Percentiles rank a stretch among this genome's conserved stretches.
Conservation (phyloP, 2,113 vertebrate genomes). For the Carassius auratus region DNA sequence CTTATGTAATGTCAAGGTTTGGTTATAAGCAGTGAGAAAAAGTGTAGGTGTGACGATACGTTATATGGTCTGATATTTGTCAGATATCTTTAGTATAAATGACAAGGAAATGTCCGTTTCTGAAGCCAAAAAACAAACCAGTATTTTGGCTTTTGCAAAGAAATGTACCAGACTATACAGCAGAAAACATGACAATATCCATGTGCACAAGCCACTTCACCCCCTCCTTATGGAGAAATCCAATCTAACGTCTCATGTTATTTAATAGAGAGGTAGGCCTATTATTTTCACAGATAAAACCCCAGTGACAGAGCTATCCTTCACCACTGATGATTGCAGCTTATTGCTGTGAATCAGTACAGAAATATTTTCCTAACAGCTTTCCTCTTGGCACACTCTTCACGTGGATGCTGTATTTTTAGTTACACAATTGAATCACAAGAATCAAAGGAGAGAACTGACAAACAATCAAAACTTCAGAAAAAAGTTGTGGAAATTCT, state of each 20-base stretch:
- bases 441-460: slow-evolving; percentile 29
- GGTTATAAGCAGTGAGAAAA: neutral
- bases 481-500: slow-evolving; percentile 29
- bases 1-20: slow-evolving; percentile 40
- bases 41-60: neutral
- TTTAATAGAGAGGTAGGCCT: slow-evolving; percentile 35
- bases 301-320: slow-evolving; percentile 52
- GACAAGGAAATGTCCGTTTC: neutral
- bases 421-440: slow-evolving; percentile 32
- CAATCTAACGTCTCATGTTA: slow-evolving; percentile 17
- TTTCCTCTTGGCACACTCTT: slow-evolving; percentile 35
- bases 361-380: slow-evolving; percentile 37
- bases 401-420: slow-evolving; percentile 42
- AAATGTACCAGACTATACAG: neutral
- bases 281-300: slow-evolving; percentile 42
- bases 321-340: slow-evolving; percentile 66
- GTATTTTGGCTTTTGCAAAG: neutral
- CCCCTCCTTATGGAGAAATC: slow-evolving; percentile 15
- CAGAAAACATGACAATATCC: slow-evolving; percentile 19
- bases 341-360: slow-evolving; percentile 66
- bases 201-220: neutral
- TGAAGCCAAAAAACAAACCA: neutral
- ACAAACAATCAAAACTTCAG: slow-evolving; percentile 9
- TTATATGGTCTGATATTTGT: neutral
- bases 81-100: slow-evolving; percentile 21